Base-by-base conservation (phyloP, 2,797 vertebrate genomes). In the Philypnodon macrostomus region DNA sequence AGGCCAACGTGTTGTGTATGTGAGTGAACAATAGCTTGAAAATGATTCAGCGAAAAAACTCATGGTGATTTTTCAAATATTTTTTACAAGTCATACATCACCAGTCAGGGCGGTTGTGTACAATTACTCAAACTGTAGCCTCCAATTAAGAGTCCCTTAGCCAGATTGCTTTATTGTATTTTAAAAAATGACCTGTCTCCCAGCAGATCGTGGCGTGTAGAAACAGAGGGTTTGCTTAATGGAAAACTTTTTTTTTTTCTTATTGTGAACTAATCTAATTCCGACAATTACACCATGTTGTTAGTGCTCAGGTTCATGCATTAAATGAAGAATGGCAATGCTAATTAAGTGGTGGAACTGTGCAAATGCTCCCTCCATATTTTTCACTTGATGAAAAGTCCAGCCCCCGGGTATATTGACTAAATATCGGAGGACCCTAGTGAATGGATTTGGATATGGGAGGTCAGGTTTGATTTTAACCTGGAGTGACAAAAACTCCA, bases 81-180 rank as follows among this genome's bases (percentile, higher is more conserved):
- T 26, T 30, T n/a, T 44, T 24, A 41, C 35, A 48, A 55, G 47
- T 13, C 32, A 65, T 66, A 56, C 33, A 73, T 74, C 63, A 60
- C 63, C 50, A 59, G 53, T 60, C 53, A 56, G 31, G 34, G 16
- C 23, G 27, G 47, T 61, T 41, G 41, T 63, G 37, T 31, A 55
- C 58, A 69, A 69, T 72, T 71, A 66, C 60, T 71, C 67, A 72
- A 68, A 61, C 46, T 68, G 62, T 63, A 65, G 61, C 44, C 35
- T 69, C 51, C 54, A 69, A 71, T 74, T 65, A 74, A 27, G 35
- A 54, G 40, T 41, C 35, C 41, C 51, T 58, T 53, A 49, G 33
- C 64, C 50, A 47, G 61, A 69, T 63, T 58, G 57, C 63, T 55
- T 51, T 11, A 62, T 73, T 73, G 58, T 45, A 61, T 53, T 73